These are phyloP conservation scores for Scaptomyza cyrtandrae DNA, from an alignment of 2,888 invertebrate species.

Conservation along the genomic window DNA sequence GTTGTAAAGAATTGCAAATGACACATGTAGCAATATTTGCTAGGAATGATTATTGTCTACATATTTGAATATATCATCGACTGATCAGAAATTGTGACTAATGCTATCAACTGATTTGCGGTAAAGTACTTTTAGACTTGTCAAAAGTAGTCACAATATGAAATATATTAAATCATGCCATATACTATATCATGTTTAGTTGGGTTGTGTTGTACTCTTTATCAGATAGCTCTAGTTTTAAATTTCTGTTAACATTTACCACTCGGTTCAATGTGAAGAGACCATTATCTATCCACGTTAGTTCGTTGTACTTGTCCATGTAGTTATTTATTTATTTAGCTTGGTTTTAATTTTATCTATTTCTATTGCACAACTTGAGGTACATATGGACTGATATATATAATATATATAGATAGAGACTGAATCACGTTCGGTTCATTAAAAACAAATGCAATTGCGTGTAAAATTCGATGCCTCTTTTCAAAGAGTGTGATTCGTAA, in stretches of 20 bases:
- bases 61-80: not conserved
- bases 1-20: too few relatives aligned
- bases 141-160: not conserved
- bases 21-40: not conserved
- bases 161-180: not conserved
- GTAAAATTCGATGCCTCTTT: slow-evolving; percentile 19
- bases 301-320: slow-evolving; percentile 19
- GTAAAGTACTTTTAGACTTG: not conserved
- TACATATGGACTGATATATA: slow-evolving; percentile 4
- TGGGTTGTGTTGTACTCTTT: slow-evolving; percentile 14
- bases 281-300: slow-evolving; percentile 45
- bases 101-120: not conserved
- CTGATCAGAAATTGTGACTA: not conserved
- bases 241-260: not conserved
- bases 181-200: not conserved
- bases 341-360: slow-evolving; percentile 22
- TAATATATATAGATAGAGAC: not conserved
- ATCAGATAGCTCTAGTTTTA: slow-evolving; percentile 20
- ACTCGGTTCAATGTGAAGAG: slow-evolving; percentile 22
- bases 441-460: slow-evolving; percentile 38
- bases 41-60: not conserved
- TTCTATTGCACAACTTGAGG: slow-evolving; percentile 7
- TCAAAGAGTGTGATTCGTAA: slow-evolving; percentile 23
- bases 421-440: slow-evolving; percentile 10
- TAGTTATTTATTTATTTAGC: slow-evolving; percentile 39